A percentile compares a stretch with the other conserved stretches of the same genome.
phyloP scores from a whole-genome alignment of 2,888 invertebrate species.

The Drosophila putrida region DNA sequence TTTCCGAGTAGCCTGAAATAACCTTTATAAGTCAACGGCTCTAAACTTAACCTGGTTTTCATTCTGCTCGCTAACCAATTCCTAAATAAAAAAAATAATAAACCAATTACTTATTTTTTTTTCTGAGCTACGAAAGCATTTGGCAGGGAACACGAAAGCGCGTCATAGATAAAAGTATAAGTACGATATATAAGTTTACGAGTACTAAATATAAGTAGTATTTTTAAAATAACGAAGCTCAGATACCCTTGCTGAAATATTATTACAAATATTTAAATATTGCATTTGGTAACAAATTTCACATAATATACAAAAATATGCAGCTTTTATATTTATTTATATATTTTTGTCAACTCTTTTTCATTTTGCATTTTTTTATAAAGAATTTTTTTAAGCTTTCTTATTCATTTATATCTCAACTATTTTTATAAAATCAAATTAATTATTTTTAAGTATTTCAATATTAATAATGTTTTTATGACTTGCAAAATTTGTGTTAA shows the following conservation, averaged over 20 bases:
- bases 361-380: too few relatives aligned
- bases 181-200: background rate
- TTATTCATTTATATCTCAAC: too few relatives aligned
- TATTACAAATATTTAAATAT: too few relatives aligned
- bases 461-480: background rate
- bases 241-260: background rate
- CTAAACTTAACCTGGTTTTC: background rate
- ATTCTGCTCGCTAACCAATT: background rate
- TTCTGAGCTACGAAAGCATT: slow-evolving; percentile 9
- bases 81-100: slow-evolving; percentile 1
- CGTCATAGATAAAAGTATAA: slow-evolving; percentile 1
- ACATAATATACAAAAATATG: too few relatives aligned
- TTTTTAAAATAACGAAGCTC: background rate
- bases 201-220: background rate
- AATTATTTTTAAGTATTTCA: too few relatives aligned
- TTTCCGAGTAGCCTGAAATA: background rate
- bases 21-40: background rate
- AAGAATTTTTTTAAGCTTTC: too few relatives aligned
- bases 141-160: background rate
- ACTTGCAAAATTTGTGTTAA: background rate
- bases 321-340: too few relatives aligned
- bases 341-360: too few relatives aligned
- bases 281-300: too few relatives aligned
- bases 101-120: slow-evolving; percentile 16
- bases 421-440: too few relatives aligned